Evolutionary conservation across 1,140 invertebrate genomes (phyloP), one percentile per base, ranked within the genome.

Genomic region (Limonius californicus): DNA sequence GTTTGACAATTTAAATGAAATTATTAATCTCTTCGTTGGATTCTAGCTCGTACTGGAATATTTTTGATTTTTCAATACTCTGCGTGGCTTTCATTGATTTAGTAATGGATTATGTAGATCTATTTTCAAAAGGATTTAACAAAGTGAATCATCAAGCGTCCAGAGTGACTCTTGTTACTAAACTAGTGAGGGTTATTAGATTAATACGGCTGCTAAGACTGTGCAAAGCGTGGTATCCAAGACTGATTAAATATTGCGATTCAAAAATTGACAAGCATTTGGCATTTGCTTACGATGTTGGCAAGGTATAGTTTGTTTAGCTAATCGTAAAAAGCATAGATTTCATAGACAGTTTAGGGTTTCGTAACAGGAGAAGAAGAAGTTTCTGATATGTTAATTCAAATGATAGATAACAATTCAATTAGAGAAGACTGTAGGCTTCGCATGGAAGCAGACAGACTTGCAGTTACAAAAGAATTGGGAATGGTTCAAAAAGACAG

Each of bases 341-440:
- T n/a, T n/a, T n/a, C n/a, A n/a, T n/a, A n/a, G n/a, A n/a, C n/a
- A 23, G 63, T 66, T 2, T 56, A 82, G 73, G 83, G 83, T 11
- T 85, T 81, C 60, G 81, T 84, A 11, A 77, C 78, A 0, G 82
- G 81, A 0, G 79, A 83, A 35, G 82, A 83, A 63, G 83, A 85
- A 68, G 81, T 84, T 0, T 74, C 78, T 12, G 80, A 78, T 35
- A 72, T 83, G 8, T 71, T 85, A 2, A 79, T 81, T n/a, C 81
- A 83, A 62, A 75, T 85, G 62, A 78, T 83, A 2, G 81, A 84
- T 42, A 78, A 84, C 62, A 74, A 76, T 15, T 70, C 75, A 14
- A 78, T 81, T 57, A 73, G 78, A 57, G 76, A 78, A 14, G 75
- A 70, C 0, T 64, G 80, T 0, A 72, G 67, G 58, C 64, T 64